Conservation (phyloP, 1,140 invertebrate genomes). For the Linepithema humile region DNA sequence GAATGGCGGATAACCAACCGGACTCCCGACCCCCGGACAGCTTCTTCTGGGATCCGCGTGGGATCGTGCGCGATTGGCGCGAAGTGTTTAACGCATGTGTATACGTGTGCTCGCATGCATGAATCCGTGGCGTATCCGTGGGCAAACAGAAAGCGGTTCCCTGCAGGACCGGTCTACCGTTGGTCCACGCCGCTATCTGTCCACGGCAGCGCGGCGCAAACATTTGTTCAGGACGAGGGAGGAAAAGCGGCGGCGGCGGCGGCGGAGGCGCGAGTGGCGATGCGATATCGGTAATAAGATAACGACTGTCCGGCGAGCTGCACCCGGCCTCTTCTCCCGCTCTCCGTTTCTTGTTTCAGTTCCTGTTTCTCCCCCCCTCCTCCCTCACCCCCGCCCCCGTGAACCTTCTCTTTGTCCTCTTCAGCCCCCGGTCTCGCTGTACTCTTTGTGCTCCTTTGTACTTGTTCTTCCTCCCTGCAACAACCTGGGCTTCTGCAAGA, state of each 20-base stretch:
- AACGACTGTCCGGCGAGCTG: slow-evolving; percentile 71
- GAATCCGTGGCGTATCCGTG: slow-evolving; percentile 41
- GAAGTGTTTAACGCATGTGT: slow-evolving; percentile 36
- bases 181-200: slow-evolving; percentile 68
- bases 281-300: slow-evolving; percentile 79
- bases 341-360: slow-evolving; percentile 54
- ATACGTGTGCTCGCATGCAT: neutral
- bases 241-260: slow-evolving; percentile 46
- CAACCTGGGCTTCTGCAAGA: slow-evolving; percentile 27
- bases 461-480: slow-evolving; percentile 46
- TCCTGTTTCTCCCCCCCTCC: slow-evolving; percentile 23
- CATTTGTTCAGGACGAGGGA: slow-evolving; percentile 77
- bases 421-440: neutral
- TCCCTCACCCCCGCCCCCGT: neutral
- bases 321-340: slow-evolving; percentile 52
- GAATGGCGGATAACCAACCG: neutral
- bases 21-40: neutral
- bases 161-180: slow-evolving; percentile 64
- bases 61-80: slow-evolving; percentile 25
- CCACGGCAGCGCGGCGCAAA: slow-evolving; percentile 72
- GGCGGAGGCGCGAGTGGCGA: slow-evolving; percentile 62
- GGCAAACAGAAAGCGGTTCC: slow-evolving; percentile 75
- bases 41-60: slow-evolving; percentile 9
- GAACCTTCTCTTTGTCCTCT: neutral
- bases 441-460: slow-evolving; percentile 47